Evolutionary conservation across 2,888 invertebrate genomes (phyloP).

Genomic region (Drosophila helvetica): DNA sequence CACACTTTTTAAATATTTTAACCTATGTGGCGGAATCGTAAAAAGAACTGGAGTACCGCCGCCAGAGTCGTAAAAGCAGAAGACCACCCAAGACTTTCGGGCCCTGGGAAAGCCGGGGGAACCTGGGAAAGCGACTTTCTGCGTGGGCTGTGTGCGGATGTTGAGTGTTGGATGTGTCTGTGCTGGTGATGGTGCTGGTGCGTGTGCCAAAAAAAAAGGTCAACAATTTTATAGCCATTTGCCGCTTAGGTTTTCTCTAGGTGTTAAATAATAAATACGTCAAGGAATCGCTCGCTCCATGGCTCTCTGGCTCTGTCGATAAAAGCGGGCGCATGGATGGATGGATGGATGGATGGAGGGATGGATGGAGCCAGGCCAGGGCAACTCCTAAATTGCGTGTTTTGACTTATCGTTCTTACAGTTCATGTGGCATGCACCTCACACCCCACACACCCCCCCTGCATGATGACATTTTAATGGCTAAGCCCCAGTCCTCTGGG

Average conservation of each 20-base stretch:
- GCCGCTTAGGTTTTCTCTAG: conserved; percentile 58
- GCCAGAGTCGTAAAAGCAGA: conserved; percentile 50
- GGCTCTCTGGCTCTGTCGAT: conserved; percentile 49
- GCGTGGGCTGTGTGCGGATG: conserved; percentile 2
- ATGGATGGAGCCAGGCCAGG: too few species aligned
- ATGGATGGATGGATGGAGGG: too few species aligned
- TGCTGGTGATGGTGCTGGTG: not conserved
- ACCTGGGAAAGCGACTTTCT: not conserved
- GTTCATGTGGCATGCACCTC: conserved; percentile 22
- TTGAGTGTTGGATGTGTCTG: too few species aligned
- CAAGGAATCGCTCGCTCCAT: conserved; percentile 42
- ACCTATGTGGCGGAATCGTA: conserved; percentile 65
- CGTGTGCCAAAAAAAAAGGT: conserved; percentile 55
- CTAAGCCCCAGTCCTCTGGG: conserved; percentile 43
- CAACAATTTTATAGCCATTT: conserved; percentile 68
- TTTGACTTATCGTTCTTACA: conserved; percentile 59
- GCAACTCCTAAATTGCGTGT: conserved; percentile 57
- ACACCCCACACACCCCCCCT: conserved; percentile 15
- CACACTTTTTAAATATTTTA: conserved; percentile 74
- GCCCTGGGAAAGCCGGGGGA: conserved; percentile 9
- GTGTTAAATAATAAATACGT: conserved; percentile 76
- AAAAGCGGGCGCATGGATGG: conserved; percentile 53
- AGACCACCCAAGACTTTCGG: conserved; percentile 53
- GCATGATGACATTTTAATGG: conserved; percentile 73
- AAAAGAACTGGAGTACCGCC: conserved; percentile 61